Evolutionary conservation across 2,888 invertebrate species (phyloP).

Genomic region (Chrysodeixis includens): DNA sequence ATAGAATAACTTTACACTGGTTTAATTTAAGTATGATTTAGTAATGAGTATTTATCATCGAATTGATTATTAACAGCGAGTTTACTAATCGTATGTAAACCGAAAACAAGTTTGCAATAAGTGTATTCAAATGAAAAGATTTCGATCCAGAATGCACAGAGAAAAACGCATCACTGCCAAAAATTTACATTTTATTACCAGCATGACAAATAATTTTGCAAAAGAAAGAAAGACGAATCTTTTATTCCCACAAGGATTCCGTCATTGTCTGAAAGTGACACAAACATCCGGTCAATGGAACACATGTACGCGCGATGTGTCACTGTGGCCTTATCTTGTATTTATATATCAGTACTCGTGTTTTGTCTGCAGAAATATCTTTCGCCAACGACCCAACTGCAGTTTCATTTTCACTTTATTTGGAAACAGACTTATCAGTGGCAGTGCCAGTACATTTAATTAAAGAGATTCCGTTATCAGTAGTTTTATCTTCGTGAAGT

Average conservation of each 20-base stretch:
- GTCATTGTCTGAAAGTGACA: constrained; percentile 55
- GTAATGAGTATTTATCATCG: too few species aligned
- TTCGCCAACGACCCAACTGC: constrained; percentile 67
- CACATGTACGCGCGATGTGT: constrained; percentile 79
- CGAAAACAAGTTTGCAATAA: too few species aligned
- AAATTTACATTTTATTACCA: background rate
- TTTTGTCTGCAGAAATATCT: constrained; percentile 72
- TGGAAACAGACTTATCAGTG: constrained; percentile 73
- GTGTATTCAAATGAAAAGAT: too few species aligned
- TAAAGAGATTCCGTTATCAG: constrained; percentile 69
- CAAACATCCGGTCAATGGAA: constrained; percentile 73
- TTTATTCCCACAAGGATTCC: constrained; percentile 20
- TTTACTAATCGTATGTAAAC: too few species aligned
- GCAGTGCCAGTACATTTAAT: constrained; percentile 67
- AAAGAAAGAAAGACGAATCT: constrained; percentile 21
- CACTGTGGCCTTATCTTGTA: constrained; percentile 82
- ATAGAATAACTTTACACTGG: too few species aligned
- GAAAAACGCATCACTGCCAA: background rate
- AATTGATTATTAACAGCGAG: too few species aligned
- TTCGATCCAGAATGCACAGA: too few species aligned
- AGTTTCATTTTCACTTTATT: constrained; percentile 77
- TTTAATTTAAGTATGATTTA: too few species aligned
- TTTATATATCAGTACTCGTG: constrained; percentile 75
- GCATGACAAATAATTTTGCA: background rate
- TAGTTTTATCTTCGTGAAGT: constrained; percentile 61